phyloP scores from a whole-genome alignment of 2,113 vertebrate genomes.

The Mixornis gularis region DNA sequence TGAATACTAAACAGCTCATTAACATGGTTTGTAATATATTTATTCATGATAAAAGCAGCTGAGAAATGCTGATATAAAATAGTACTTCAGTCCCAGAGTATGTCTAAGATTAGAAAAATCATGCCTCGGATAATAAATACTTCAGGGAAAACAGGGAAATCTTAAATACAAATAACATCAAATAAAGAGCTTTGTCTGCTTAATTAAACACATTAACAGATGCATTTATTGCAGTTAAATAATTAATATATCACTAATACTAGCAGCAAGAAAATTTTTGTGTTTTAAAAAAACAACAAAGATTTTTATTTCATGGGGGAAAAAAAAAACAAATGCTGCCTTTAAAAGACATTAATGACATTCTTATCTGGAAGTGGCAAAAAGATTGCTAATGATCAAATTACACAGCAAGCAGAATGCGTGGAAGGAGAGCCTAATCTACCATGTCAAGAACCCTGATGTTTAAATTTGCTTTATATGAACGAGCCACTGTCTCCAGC shows the following conservation, averaged over 20 bases:
- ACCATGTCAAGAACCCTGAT: background rate
- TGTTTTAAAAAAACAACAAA: background rate
- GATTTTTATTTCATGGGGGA: background rate
- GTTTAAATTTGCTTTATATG: background rate
- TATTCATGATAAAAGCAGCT: constrained; percentile 7
- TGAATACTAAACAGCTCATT: constrained; percentile 63
- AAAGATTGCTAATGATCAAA: background rate
- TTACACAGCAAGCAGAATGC: background rate
- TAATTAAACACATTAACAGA: constrained; percentile 60
- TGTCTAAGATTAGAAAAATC: constrained; percentile 57
- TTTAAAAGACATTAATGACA: background rate
- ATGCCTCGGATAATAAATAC: constrained; percentile 61
- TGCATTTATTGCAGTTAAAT: constrained; percentile 60
- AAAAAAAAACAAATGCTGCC: background rate
- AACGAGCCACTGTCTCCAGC: background rate
- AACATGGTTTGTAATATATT: constrained; percentile 24
- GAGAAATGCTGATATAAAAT: constrained; percentile 37
- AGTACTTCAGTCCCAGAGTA: constrained; percentile 17
- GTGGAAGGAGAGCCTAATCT: background rate
- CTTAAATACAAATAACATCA: constrained; percentile 67
- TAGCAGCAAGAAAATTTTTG: background rate
- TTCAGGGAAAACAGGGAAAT: constrained; percentile 48
- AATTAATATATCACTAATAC: constrained; percentile 10
- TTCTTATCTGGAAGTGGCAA: background rate
- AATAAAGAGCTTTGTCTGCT: constrained; percentile 48